These are phyloP conservation scores for Congeria kusceri DNA, from an alignment of 2,888 invertebrate species.

Conservation along the genomic window DNA sequence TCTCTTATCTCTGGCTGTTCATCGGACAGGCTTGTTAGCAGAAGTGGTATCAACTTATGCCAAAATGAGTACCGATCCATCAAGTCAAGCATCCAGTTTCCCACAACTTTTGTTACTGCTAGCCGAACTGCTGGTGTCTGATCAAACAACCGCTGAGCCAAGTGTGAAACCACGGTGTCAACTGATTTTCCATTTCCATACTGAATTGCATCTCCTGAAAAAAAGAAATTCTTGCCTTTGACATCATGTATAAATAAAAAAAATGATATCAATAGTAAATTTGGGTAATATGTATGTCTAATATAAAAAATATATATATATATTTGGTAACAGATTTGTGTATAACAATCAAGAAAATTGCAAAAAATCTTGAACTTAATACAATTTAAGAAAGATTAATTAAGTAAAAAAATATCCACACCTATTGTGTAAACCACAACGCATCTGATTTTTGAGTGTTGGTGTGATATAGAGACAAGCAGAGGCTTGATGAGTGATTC, in stretches of 20 bases:
- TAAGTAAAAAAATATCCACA: slow-evolving; percentile 71
- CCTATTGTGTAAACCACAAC: slow-evolving; percentile 91
- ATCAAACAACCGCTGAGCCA: slow-evolving; percentile 95
- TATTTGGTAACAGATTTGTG: no score
- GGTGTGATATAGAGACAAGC: slow-evolving; percentile 91
- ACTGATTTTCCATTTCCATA: slow-evolving; percentile 91
- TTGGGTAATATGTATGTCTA: no score
- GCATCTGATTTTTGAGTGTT: slow-evolving; percentile 92
- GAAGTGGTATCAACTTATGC: slow-evolving; percentile 93
- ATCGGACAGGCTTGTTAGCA: slow-evolving; percentile 94
- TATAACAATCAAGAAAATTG: no score
- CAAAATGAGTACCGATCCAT: slow-evolving; percentile 96
- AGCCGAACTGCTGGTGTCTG: slow-evolving; percentile 91
- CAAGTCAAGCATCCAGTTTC: slow-evolving; percentile 91
- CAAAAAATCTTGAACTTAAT: no score
- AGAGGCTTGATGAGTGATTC: slow-evolving; percentile 91
- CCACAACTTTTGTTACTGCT: slow-evolving; percentile 92
- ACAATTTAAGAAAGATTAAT: no score
- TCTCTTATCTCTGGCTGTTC: slow-evolving; percentile 89
- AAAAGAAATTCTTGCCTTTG: neutral
- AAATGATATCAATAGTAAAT: neutral
- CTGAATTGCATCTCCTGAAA: slow-evolving; percentile 87
- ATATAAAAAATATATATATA: no score
- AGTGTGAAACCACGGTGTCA: slow-evolving; percentile 91
- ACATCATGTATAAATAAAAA: neutral